phyloP scores from a whole-genome alignment of 2,797 vertebrate genomes.

The Squalus acanthias region DNA sequence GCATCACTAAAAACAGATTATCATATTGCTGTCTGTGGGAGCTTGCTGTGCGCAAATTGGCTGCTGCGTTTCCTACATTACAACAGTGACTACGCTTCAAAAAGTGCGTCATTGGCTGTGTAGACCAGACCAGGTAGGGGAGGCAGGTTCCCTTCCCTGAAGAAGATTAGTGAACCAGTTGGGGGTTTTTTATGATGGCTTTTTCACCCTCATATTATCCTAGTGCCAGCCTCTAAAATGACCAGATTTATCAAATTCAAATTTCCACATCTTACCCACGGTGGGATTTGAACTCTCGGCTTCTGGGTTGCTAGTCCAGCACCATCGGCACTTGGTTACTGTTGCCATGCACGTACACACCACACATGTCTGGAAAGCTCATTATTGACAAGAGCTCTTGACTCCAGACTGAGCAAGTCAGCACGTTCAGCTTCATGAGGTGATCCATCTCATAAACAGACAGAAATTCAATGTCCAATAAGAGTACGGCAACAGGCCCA shows the following conservation, averaged over 20 bases:
- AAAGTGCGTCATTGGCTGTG: neutral
- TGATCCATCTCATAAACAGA: neutral
- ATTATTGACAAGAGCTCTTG: neutral
- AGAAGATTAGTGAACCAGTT: neutral
- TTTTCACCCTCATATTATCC: neutral
- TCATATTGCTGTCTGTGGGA: neutral
- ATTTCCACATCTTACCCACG: neutral
- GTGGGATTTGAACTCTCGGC: neutral
- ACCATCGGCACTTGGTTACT: neutral
- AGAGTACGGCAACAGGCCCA: neutral
- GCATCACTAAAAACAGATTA: neutral
- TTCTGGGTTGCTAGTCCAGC: neutral
- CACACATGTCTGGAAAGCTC: neutral
- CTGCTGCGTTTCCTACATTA: neutral
- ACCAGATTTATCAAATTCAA: neutral
- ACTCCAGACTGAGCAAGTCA: neutral
- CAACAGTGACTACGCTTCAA: neutral
- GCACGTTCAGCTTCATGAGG: neutral
- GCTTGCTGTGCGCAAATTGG: neutral
- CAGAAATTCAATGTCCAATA: neutral
- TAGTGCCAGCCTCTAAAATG: neutral
- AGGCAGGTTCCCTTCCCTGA: neutral
- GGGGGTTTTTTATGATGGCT: neutral
- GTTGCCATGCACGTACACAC: neutral
- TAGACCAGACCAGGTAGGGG: neutral